Evolutionary conservation across 2,113 vertebrate genomes (phyloP).

Genomic region (Charina bottae): DNA sequence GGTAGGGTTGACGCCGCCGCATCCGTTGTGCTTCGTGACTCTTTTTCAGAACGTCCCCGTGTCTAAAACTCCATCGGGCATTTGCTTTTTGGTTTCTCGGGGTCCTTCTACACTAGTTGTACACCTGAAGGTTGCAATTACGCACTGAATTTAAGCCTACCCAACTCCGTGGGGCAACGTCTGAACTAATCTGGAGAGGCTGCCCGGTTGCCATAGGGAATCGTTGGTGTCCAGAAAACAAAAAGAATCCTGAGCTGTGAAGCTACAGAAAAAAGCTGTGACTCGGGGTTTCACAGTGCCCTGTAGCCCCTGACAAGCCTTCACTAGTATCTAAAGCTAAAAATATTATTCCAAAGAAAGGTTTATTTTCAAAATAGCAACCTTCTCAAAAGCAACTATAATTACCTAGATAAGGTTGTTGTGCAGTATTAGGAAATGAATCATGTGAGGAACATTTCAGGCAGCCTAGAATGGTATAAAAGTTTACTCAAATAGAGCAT

Average conservation of each 20-base stretch:
- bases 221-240: not conserved
- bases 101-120: not conserved
- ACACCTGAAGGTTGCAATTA: not conserved
- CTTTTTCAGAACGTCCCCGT: not conserved
- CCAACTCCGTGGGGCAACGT: not conserved
- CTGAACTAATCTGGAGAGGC: not conserved
- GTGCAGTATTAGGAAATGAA: conserved; percentile 12
- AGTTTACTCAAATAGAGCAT: conserved; percentile 23
- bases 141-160: not conserved
- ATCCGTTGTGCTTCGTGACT: not conserved
- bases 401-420: not conserved
- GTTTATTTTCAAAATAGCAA: not conserved
- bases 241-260: not conserved
- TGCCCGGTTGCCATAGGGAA: not conserved
- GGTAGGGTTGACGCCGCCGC: no score
- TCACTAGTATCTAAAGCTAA: conserved; percentile 14
- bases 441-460: not conserved
- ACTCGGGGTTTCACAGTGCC: not conserved
- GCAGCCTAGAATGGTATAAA: conserved; percentile 29
- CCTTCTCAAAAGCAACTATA: not conserved
- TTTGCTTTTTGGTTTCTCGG: not conserved
- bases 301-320: not conserved
- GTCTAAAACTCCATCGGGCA: not conserved
- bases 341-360: not conserved
- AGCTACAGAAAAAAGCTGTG: not conserved